phyloP scores from a whole-genome alignment of 2,113 vertebrate species.

The Arothron firmamentum region DNA sequence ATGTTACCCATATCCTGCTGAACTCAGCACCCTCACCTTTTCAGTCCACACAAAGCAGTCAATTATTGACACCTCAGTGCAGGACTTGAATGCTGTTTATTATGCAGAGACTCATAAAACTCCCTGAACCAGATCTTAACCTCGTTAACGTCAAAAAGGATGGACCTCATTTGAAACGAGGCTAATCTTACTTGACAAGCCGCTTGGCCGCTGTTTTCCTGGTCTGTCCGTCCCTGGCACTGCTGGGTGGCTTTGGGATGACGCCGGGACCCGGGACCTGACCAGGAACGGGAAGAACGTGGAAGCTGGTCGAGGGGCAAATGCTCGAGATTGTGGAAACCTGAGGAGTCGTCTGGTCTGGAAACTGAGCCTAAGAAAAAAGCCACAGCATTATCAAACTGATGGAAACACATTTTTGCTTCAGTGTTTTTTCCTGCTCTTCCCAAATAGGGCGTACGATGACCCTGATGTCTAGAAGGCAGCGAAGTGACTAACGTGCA shows the following conservation, averaged over 20 bases:
- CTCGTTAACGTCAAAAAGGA: constrained; percentile 2
- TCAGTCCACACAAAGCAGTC: constrained; percentile 22
- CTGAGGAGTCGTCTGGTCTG: constrained; percentile 64
- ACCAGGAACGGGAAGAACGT: constrained; percentile 57
- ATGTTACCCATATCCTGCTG: constrained; percentile 43
- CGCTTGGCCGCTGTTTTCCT: constrained; percentile 79
- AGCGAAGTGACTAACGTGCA: too few species aligned
- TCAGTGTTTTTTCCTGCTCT: too few species aligned
- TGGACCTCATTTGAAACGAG: not conserved
- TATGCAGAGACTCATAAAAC: constrained; percentile 5
- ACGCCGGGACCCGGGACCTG: constrained; percentile 69
- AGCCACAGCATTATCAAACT: not conserved
- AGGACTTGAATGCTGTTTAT: constrained; percentile 9
- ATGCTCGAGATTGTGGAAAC: constrained; percentile 54
- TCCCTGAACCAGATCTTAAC: not conserved
- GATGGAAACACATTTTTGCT: too few species aligned
- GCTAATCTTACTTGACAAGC: constrained; percentile 82
- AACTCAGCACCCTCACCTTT: constrained; percentile 40
- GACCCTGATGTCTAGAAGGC: too few species aligned
- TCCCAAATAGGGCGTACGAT: too few species aligned
- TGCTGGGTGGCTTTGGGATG: constrained; percentile 82
- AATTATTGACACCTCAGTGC: constrained; percentile 13
- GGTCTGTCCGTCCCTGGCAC: constrained; percentile 70
- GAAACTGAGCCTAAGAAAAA: constrained; percentile 73
- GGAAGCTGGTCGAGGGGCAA: constrained; percentile 61